Conservation (phyloP, 2,797 vertebrate genomes). For the Protosalanx chinensis region DNA sequence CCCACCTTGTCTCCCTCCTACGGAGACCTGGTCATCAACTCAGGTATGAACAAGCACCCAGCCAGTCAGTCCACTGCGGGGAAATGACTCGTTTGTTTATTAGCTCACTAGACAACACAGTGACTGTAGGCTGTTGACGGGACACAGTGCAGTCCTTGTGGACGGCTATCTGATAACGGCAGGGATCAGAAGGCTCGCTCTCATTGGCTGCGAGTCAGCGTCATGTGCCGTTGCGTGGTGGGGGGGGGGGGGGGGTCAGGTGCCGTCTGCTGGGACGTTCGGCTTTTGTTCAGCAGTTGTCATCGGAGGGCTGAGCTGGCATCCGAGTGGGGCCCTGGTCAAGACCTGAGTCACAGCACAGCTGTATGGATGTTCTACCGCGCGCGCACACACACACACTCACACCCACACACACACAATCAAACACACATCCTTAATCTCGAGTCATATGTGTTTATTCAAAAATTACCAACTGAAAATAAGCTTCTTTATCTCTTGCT, state of each 20-base stretch:
- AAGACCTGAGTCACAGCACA: slow-evolving; percentile 59
- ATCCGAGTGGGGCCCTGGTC: slow-evolving; percentile 43
- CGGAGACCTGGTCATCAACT: slow-evolving; percentile 32
- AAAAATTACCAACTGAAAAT: slow-evolving; percentile 10
- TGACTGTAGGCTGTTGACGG: slow-evolving; percentile 16
- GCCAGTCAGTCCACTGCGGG: neutral
- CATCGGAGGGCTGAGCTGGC: slow-evolving; percentile 44
- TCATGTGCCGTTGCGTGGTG: slow-evolving; percentile 31
- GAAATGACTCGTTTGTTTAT: slow-evolving; percentile 37
- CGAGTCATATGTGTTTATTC: slow-evolving; percentile 25
- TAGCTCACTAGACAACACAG: slow-evolving; percentile 29
- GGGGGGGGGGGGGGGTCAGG: neutral
- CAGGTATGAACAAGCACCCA: slow-evolving; percentile 20
- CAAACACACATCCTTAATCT: neutral
- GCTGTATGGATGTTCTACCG: slow-evolving; percentile 12
- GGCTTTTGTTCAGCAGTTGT: slow-evolving; percentile 11
- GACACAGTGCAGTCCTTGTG: slow-evolving; percentile 42
- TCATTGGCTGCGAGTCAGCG: slow-evolving; percentile 42
- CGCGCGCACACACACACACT: neutral
- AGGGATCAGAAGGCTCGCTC: slow-evolving; percentile 15
- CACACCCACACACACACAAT: slow-evolving; percentile 34
- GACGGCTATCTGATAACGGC: slow-evolving; percentile 11
- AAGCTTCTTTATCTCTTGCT: neutral
- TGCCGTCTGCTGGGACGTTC: neutral
- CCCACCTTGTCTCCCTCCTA: slow-evolving; percentile 1